Evolutionary conservation across 2,888 invertebrate genomes (phyloP).

Genomic region (Schrankia costaestrigalis): DNA sequence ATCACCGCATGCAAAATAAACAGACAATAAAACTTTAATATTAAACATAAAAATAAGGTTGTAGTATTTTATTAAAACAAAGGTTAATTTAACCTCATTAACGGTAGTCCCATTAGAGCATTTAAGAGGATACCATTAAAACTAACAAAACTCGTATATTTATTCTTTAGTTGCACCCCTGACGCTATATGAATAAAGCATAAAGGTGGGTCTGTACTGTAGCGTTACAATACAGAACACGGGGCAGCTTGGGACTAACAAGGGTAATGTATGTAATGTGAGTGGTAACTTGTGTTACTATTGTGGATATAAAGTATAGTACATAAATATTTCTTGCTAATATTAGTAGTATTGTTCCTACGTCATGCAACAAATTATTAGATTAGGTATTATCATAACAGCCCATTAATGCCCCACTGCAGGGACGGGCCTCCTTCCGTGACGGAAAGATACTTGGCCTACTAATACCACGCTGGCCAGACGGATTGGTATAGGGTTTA

Average conservation of each 20-base stretch:
- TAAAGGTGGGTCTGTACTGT: constrained; percentile 43
- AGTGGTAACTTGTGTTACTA: constrained; percentile 12
- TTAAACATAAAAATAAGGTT: too few species aligned
- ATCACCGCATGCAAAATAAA: too few species aligned
- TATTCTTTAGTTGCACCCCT: constrained; percentile 32
- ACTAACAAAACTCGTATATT: constrained; percentile 9
- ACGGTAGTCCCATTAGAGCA: constrained; percentile 15
- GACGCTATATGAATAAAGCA: constrained; percentile 55
- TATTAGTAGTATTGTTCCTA: neutral
- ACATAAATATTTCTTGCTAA: neutral
- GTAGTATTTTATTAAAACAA: too few species aligned
- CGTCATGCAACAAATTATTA: neutral
- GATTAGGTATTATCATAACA: too few species aligned
- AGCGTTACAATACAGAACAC: constrained; percentile 36
- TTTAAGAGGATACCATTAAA: constrained; percentile 10
- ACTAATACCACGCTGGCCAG: too few species aligned
- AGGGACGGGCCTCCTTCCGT: too few species aligned
- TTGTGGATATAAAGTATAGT: constrained; percentile 2
- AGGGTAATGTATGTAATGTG: constrained; percentile 13
- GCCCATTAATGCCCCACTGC: too few species aligned
- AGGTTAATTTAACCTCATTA: too few species aligned
- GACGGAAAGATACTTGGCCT: too few species aligned
- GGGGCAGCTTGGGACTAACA: constrained; percentile 23
- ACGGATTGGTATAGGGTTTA: too few species aligned
- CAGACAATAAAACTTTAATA: too few species aligned